Evolutionary conservation across 1,140 invertebrate species (phyloP), one percentile per base, ranked within the genome.

Genomic region (Drosophila guanche): DNA sequence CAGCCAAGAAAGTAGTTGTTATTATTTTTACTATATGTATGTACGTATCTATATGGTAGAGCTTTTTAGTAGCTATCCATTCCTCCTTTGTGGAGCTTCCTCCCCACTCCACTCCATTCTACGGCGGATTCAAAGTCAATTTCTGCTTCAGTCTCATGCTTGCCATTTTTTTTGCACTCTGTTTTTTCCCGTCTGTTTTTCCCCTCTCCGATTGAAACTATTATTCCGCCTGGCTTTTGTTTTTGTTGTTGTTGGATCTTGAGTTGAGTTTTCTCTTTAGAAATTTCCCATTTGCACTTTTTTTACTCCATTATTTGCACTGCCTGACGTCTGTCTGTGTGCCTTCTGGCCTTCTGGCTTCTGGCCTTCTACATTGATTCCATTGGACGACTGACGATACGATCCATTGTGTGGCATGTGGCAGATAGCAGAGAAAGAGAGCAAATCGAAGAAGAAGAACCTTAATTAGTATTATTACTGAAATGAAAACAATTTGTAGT

Each of bases 401-500:
- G 20, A 12, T 29, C 25, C 14, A 43, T 66, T 27, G 60, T 62
- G 54, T 37, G 55, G 55, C 33, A 37, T 4, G 33, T 12, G 33
- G 33, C 33, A 37, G 10, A 37, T 48, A 23, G 14, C 8, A 5
- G 29, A 14, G 50, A 52, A 43, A 20, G 63, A 55, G 47, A 47
- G 16, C 72, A 61, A 71, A 71, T 71, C 60, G 65, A 81, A 52
- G 51, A 51, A 65, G 65, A 54, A 54, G 52, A 75, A 88, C 59
- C 86, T 76, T 88, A 86, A 88, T 86, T 79, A 83, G 83, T 83
- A 79, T 88, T 72, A 88, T 88, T 86, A 78, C 70, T 63, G 33
- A 37, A 88, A 88, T 47, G 61, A 88, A 86, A 88, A 86, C 78
- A 86, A 86, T 88, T 79, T 78, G 73, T 86, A 77, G 77, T 67